Percentiles rank a stretch among this genome's conserved stretches.
Conservation (phyloP, 2,888 invertebrate genomes). For the Lasioglossum morio region DNA sequence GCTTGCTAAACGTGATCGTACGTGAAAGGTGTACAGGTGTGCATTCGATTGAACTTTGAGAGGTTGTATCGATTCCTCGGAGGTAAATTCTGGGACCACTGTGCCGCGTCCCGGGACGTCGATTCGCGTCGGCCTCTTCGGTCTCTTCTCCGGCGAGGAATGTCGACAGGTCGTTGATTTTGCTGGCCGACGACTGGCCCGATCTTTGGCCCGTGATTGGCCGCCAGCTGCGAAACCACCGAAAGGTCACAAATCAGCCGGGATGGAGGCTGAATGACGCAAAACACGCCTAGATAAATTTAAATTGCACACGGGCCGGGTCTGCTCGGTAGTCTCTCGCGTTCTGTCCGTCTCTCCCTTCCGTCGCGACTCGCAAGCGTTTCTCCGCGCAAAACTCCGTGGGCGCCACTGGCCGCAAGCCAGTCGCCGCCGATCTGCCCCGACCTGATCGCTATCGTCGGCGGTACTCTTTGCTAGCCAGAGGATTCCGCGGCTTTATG, state of each 20-base stretch:
- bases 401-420: slow-evolving; percentile 64
- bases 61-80: background rate
- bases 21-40: background rate
- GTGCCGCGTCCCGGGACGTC: slow-evolving; percentile 55
- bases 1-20: background rate
- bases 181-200: slow-evolving; percentile 41
- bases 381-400: slow-evolving; percentile 66
- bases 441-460: slow-evolving; percentile 43
- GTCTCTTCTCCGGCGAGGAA: slow-evolving; percentile 65
- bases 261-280: slow-evolving; percentile 79
- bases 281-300: slow-evolving; percentile 83
- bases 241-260: slow-evolving; percentile 80
- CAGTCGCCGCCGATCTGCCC: slow-evolving; percentile 41
- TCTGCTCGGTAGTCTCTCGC: background rate
- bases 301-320: slow-evolving; percentile 75
- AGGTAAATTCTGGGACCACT: slow-evolving; percentile 64
- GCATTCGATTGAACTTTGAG: background rate
- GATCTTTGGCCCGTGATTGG: slow-evolving; percentile 79
- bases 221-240: slow-evolving; percentile 77
- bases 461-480: background rate
- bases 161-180: slow-evolving; percentile 80
- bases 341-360: slow-evolving; percentile 38
- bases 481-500: background rate
- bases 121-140: background rate
- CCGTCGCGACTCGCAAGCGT: slow-evolving; percentile 46